Evolutionary conservation across 2,888 invertebrate species (phyloP), one percentile per base, ranked within the genome.

Genomic region (Eilema sororculum): DNA sequence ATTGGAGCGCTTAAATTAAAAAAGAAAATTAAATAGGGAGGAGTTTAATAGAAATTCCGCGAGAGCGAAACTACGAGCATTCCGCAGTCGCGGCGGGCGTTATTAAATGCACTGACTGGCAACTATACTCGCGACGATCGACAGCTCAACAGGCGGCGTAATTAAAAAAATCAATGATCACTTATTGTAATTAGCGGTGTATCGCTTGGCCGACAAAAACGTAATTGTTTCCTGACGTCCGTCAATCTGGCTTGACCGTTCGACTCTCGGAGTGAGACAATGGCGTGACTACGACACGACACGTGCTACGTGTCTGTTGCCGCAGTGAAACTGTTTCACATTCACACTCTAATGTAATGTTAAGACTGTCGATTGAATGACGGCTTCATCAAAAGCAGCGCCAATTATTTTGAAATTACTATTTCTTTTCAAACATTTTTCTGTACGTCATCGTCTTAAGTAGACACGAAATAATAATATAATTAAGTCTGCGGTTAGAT

Each of bases 21-120:
- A 52, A 84, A 78, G 75, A 73, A 76, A 75, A 83, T 83, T 79
- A 77, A 86, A 81, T 80, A 82, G 76, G 75, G 80, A 77, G 82
- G 84, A 88, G 86, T 89, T 89, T 86, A 91, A 91, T 90, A 88
- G 86, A 89, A 91, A 93, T 94, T 93, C 93, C 90, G 92, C 91
- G 82, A 90, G 87, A 89, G 89, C 85, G 84, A 87, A 91, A 89
- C 90, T 90, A 89, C 81, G 86, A 88, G 85, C 87, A 90, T 90
- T 89, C 90, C 88, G 81, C 60, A 62, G 78, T 83, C 85, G 80
- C 81, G 80, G 78, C 79, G 81, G 77, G 86, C 86, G 89, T 93
- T 94, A 95, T 94, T 95, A 95, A 93, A 91, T 88, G 90, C 90
- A 91, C 94, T 95, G 95, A 94, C 95, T 93, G 90, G 94, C 94